Evolutionary conservation across 1,140 invertebrate genomes (phyloP), one percentile per base, ranked within the genome.

Genomic region (Gryon sp.): DNA sequence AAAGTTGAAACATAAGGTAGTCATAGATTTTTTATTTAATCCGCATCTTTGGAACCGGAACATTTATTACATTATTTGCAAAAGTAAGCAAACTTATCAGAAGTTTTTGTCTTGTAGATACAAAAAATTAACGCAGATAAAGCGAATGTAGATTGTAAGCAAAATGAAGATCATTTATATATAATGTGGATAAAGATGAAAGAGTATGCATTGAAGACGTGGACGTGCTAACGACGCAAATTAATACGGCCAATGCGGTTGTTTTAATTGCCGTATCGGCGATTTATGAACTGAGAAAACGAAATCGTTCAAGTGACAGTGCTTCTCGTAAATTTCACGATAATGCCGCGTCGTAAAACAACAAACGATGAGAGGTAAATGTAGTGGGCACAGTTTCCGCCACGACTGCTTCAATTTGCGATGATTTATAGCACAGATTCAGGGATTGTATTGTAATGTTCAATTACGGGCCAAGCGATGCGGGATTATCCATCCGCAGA

Each of bases 261-360:
- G 28, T 26, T 52, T 38, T 16, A 22, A 40, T 40, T 18, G 22
- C 34, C 9, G 16, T 28, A 40, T 26, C 19, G 34, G 14, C 34
- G 11, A 57, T 57, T 57, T 57, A 43, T 57, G 22, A 57, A 28
- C 38, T 59, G 24, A 19, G 40, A 45, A 59, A 59, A 45, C 40
- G 38, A 32, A 43, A 45, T 45, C 53, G 40, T 32, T 59, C 43
- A 43, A 43, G 2, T 18, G 18, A 32, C 15, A 45, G 4, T 34
- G 38, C 12, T 32, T 22, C 40, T 43, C 28, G 40, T 45, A 43
- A 59, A 30, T 59, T 59, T 11, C 16, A n/a, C 22, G 24, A 45
- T 43, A 32, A 30, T 45, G 53, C 53, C 11, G 32, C 20, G 28
- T 34, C 40, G 36, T 55, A 43, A 45, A 59, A 9, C 26, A 45